phyloP scores from a whole-genome alignment of 1,140 invertebrate species.

The Polyergus mexicanus region DNA sequence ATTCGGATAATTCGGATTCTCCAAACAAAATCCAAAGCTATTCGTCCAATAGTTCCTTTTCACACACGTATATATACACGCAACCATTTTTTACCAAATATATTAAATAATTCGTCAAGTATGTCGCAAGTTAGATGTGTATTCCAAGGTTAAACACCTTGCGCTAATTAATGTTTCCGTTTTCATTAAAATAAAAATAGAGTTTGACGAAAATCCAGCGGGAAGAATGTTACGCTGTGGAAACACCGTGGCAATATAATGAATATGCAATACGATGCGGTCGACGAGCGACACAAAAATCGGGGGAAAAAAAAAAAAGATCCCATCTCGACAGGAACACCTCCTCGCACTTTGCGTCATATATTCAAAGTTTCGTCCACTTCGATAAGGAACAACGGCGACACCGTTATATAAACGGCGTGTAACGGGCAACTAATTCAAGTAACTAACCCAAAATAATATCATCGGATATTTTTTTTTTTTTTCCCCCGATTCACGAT shows the following conservation, averaged over 20 bases:
- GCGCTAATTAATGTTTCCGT: slow-evolving; percentile 57
- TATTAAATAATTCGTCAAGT: neutral
- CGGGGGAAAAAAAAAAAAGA: neutral
- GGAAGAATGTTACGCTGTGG: slow-evolving; percentile 28
- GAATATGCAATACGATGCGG: slow-evolving; percentile 54
- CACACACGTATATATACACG: neutral
- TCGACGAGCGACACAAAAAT: slow-evolving; percentile 51
- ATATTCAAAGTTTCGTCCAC: slow-evolving; percentile 24
- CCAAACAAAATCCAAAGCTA: neutral
- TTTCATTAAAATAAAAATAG: slow-evolving; percentile 44
- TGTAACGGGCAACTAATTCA: neutral
- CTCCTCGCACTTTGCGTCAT: slow-evolving; percentile 38
- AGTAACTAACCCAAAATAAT: neutral
- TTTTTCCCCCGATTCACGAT: neutral
- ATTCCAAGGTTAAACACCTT: slow-evolving; percentile 43
- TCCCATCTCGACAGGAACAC: slow-evolving; percentile 32
- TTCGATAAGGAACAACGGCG: slow-evolving; percentile 41
- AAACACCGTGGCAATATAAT: slow-evolving; percentile 25
- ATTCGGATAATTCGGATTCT: neutral
- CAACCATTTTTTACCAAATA: neutral
- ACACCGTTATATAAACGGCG: neutral
- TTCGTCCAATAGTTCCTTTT: neutral
- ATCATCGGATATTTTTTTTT: neutral
- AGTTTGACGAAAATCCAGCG: slow-evolving; percentile 19
- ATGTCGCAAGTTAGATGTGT: slow-evolving; percentile 17